Evolutionary conservation across 2,888 invertebrate species (phyloP).

Genomic region (Dolomedes plantarius): DNA sequence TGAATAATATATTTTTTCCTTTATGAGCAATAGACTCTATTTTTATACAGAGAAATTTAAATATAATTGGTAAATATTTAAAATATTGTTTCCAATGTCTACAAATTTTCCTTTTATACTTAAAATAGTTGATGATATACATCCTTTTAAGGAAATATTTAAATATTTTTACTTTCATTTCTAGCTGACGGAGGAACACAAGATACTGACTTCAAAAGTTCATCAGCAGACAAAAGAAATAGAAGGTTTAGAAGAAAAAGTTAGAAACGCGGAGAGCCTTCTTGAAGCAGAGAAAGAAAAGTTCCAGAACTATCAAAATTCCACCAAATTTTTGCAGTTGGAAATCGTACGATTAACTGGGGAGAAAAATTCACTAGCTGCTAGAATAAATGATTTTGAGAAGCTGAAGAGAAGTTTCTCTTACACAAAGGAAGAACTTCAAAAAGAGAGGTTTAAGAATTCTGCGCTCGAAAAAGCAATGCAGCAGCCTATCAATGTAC

Average conservation of each 20-base stretch:
- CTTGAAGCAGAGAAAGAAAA: slow-evolving; percentile 29
- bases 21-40: too few species aligned
- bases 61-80: too few species aligned
- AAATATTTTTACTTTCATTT: not conserved
- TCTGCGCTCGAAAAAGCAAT: slow-evolving; percentile 52
- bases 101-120: too few species aligned
- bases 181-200: slow-evolving; percentile 39
- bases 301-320: slow-evolving; percentile 23
- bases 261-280: slow-evolving; percentile 24
- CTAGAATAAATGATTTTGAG: slow-evolving; percentile 56
- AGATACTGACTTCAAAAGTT: slow-evolving; percentile 21
- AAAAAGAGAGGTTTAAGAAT: slow-evolving; percentile 51
- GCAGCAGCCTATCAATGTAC: slow-evolving; percentile 55
- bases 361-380: slow-evolving; percentile 50
- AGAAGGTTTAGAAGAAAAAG: slow-evolving; percentile 28
- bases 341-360: slow-evolving; percentile 48
- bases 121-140: too few species aligned
- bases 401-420: slow-evolving; percentile 46
- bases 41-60: too few species aligned
- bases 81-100: too few species aligned
- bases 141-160: too few species aligned
- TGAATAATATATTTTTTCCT: too few species aligned
- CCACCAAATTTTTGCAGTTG: slow-evolving; percentile 36
- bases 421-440: slow-evolving; percentile 50
- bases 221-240: slow-evolving; percentile 22